Evolutionary conservation across 2,113 vertebrate species (phyloP), one percentile per base, ranked within the genome.

Genomic region (Leptobrachium ailaonicum): DNA sequence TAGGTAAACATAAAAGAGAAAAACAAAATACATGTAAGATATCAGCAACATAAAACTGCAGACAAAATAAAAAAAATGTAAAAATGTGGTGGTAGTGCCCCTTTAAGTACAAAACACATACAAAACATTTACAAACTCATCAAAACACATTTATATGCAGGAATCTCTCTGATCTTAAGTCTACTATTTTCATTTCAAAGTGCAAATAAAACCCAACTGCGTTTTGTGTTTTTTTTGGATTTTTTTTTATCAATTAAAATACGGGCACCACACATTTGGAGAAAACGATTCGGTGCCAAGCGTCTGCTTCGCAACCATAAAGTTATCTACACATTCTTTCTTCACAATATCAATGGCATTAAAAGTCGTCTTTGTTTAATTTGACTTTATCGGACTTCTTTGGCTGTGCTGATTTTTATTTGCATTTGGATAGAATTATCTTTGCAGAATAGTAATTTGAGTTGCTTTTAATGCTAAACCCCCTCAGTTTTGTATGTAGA

Each of bases 341-440:
- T 64, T 64, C 62, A n/a, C 4, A 32, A 64, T 64, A 64, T 64
- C 14, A 64, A 64, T 64, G 62, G 62, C 6, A 64, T 64, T 40
- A 32, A 64, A 20, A 64, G 20, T 32, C 32, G 2, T 64, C 62
- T 64, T 64, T 64, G 4, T 64, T 64, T 64, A 64, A 64, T 64
- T 64, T 64, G 20, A 13, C n/a, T 6, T 64, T 40, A 64, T 64
- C 62, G 20, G 40, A 41, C 40, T 42, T 68, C 40, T 43, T 68
- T 68, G 66, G 66, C 66, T 43, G 42, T 68, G 40, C 66, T 64
- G 62, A 64, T 41, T 68, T 32, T 68, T 68, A 43, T 12, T 43
- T 68, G 40, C 66, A 68, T 68, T 68, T 42, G 41, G 66, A 43
- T 43, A 68, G 9, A 68, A 43, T 68, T 68, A 68, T 68, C 66